phyloP scores from a whole-genome alignment of 2,888 invertebrate genomes.

The Hirtodrosophila trivittata region DNA sequence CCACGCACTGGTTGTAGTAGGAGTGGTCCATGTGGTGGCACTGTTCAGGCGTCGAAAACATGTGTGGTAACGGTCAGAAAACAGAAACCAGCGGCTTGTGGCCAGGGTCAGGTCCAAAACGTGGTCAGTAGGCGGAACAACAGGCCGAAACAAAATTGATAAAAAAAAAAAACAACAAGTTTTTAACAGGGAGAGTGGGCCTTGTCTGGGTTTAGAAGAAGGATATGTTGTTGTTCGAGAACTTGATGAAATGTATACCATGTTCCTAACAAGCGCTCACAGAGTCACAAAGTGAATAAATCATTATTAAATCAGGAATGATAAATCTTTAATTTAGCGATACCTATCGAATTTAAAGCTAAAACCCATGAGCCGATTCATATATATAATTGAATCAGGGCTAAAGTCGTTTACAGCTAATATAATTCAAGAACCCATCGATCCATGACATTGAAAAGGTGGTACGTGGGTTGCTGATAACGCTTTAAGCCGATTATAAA shows the following conservation, averaged over 20 bases:
- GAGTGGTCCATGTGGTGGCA: slow-evolving; percentile 40
- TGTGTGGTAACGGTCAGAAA: slow-evolving; percentile 11
- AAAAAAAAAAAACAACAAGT: slow-evolving; percentile 27
- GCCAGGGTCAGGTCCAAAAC: slow-evolving; percentile 39
- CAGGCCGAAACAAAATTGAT: slow-evolving; percentile 48
- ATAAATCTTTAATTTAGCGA: too few species aligned
- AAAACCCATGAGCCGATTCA: neutral
- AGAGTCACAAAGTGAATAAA: neutral
- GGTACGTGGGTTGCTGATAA: too few species aligned
- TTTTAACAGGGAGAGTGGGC: neutral
- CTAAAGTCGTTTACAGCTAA: too few species aligned
- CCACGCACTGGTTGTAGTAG: neutral
- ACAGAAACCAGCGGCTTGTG: slow-evolving; percentile 49
- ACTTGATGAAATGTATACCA: slow-evolving; percentile 16
- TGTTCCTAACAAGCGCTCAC: slow-evolving; percentile 27
- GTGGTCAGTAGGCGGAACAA: slow-evolving; percentile 17
- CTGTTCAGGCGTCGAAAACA: slow-evolving; percentile 25
- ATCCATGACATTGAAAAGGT: too few species aligned
- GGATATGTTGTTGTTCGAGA: neutral
- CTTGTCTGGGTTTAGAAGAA: neutral
- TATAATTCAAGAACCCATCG: too few species aligned
- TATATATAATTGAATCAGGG: too few species aligned
- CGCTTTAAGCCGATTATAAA: too few species aligned
- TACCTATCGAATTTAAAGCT: neutral
- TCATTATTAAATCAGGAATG: too few species aligned